Base-by-base conservation (phyloP, 2,113 vertebrate genomes). In the Gorilla gorilla region DNA sequence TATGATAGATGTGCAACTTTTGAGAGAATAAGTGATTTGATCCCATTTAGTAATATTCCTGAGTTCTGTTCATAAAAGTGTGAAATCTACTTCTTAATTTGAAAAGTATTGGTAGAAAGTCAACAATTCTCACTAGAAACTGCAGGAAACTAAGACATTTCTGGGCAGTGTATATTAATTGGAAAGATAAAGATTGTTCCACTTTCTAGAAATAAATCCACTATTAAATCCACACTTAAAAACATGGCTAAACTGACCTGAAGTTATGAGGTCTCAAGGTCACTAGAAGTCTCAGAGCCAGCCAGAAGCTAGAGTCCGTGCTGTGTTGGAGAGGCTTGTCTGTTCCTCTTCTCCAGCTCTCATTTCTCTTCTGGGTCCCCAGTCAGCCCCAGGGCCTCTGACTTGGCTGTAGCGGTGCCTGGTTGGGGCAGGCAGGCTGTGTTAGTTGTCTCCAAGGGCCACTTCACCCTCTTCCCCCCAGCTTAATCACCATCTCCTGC, bases 61-160 rank as follows among this genome's bases (percentile, higher is more conserved):
- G 68, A 52, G 18, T 89, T 96, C 30, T 79, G 55, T 57, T 87
- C 30, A 90, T 14, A 50, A 94, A 94, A 97, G 32, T n/a, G 81
- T 27, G 8, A 13, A n/a, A 48, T 94, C 43, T 75, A 13, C 35
- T 91, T 93, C 70, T 90, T 92, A 59, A 89, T 70, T 91, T 66
- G 52, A 43, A 93, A 85, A 43, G 6, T 45, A 68, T 85, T 95
- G 1, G 40, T 45, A 30, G 64, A 23, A 93, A 70, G 59, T 70
- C 95, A 97, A 0, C 50, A 93, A 88, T 94, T 96, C 43, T 79
- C 55, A 25, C 45, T 86, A 86, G 86, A 79, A 97, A 96, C 92
- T 55, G 38, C 14, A 90, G 40, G 20, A 94, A 97, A 68, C 8
- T 14, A n/a, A 90, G 32, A 85, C 16, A 68, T 68, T 94, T 89